Percentiles rank a stretch among this genome's conserved stretches.
Evolutionary conservation across 2,888 invertebrate species (phyloP).

Genomic region (Melieria picta): DNA sequence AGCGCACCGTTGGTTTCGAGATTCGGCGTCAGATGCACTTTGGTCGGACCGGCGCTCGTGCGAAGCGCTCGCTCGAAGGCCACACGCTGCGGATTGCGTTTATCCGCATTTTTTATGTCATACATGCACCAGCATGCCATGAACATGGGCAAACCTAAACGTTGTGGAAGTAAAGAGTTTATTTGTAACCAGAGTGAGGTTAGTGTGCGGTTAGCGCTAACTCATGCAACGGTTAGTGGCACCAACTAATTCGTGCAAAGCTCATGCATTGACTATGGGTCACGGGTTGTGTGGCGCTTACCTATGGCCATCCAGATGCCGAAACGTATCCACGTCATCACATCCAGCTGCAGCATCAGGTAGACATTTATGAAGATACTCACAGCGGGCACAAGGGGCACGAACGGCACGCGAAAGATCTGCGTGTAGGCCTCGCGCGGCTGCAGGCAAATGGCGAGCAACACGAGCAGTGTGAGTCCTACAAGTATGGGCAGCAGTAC

Average conservation of each 20-base stretch:
- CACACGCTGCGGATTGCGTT: constrained; percentile 51
- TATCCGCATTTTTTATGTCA: constrained; percentile 51
- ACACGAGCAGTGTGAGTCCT: constrained; percentile 47
- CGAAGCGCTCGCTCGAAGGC: constrained; percentile 48
- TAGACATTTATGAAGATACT: constrained; percentile 87
- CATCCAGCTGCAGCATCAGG: constrained; percentile 83
- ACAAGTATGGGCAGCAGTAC: constrained; percentile 49
- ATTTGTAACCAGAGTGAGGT: too few relatives aligned
- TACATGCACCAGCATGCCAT: constrained; percentile 59
- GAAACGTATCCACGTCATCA: constrained; percentile 85
- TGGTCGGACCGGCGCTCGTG: constrained; percentile 31
- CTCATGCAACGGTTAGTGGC: too few relatives aligned
- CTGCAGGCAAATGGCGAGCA: constrained; percentile 59
- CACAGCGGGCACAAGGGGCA: constrained; percentile 82
- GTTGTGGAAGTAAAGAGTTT: too few relatives aligned
- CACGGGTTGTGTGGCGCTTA: constrained; percentile 61
- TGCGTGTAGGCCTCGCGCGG: constrained; percentile 55
- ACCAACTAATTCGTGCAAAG: constrained; percentile 11
- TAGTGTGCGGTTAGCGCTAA: too few relatives aligned
- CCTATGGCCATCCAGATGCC: constrained; percentile 84
- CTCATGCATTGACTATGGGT: constrained; percentile 22
- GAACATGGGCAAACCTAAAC: constrained; percentile 59
- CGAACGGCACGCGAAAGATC: constrained; percentile 78
- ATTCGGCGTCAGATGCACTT: constrained; percentile 40
- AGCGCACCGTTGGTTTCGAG: constrained; percentile 39